Evolutionary conservation across 1,140 invertebrate species (phyloP).

Genomic region (Pteromalus puparum): DNA sequence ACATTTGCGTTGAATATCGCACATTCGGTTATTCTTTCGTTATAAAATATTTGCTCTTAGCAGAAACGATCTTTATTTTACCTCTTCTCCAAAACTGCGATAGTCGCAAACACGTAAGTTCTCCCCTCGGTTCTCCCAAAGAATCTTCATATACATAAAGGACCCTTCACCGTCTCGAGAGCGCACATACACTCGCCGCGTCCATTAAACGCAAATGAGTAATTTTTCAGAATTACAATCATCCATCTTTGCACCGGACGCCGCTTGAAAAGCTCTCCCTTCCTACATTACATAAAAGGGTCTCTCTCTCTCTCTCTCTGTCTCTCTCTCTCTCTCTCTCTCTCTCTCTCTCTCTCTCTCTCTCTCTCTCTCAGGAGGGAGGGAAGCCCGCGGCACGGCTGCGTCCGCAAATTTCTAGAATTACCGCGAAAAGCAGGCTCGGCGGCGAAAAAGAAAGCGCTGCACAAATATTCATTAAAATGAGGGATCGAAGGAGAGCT

Average conservation of each 20-base stretch:
- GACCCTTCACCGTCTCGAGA: neutral
- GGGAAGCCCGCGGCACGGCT: neutral
- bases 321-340: too few species aligned
- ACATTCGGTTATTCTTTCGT: neutral
- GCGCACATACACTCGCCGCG: neutral
- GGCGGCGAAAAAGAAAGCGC: neutral
- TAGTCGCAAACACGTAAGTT: neutral
- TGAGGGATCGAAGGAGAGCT: slow-evolving; percentile 41
- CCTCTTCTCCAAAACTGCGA: neutral
- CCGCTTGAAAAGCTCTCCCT: slow-evolving; percentile 12
- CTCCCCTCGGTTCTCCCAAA: neutral
- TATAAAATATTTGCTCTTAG: neutral
- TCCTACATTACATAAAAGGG: slow-evolving; percentile 2
- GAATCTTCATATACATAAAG: slow-evolving; percentile 7
- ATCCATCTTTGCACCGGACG: neutral
- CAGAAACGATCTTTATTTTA: neutral
- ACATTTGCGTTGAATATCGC: neutral
- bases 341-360: too few species aligned
- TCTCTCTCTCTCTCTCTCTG: too few species aligned
- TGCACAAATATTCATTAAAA: slow-evolving; percentile 48
- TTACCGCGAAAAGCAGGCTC: slow-evolving; percentile 17
- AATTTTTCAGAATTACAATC: slow-evolving; percentile 47
- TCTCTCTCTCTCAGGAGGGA: too few species aligned
- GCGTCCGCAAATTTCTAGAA: slow-evolving; percentile 43
- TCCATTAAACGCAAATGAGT: slow-evolving; percentile 39